Evolutionary conservation across 92 coral and sea anemone species (phyloP).

Genomic region (Blastomussa wellsi): DNA sequence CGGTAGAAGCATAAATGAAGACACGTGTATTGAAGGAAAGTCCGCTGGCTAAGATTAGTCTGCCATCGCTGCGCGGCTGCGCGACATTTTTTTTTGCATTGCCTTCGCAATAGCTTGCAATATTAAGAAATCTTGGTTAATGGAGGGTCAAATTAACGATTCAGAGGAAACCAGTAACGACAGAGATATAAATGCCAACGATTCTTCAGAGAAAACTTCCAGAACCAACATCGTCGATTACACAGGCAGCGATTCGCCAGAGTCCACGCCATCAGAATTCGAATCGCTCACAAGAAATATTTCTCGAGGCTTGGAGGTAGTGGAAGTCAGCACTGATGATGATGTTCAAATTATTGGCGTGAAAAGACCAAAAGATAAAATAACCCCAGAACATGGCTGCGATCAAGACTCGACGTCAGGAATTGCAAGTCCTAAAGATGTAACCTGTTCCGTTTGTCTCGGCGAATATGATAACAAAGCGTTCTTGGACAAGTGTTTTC

Average conservation of each 20-base stretch:
- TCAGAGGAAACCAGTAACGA: not conserved
- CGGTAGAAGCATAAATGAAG: not conserved
- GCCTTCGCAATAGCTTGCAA: not conserved
- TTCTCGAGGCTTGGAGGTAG: not conserved
- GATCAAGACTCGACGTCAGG: conserved; percentile 19
- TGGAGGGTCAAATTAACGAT: conserved; percentile 11
- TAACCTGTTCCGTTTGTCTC: conserved; percentile 89
- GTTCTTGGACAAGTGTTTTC: conserved; percentile 95
- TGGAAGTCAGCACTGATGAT: conserved; percentile 36
- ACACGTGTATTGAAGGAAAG: not conserved
- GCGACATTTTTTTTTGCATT: too few relatives aligned
- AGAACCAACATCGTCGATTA: not conserved
- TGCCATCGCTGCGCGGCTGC: too few relatives aligned
- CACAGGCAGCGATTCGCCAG: not conserved
- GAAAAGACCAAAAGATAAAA: not conserved
- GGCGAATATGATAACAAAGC: conserved; percentile 91
- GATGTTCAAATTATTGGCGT: conserved; percentile 24
- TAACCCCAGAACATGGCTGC: not conserved
- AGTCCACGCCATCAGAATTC: not conserved
- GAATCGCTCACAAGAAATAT: not conserved
- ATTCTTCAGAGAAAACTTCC: not conserved
- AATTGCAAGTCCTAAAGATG: conserved; percentile 63
- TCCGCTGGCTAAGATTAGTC: conserved; percentile 15
- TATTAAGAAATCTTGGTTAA: not conserved
- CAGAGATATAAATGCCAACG: not conserved